A percentile compares a stretch with the other conserved stretches of the same genome.
Conservation (phyloP, 2,113 vertebrate species). For the Pan troglodytes region NHGRI_mPanTro3-v2.1_pri NC_072417.2:50944001-50944500, state of each 20-base stretch:
- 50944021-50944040: neutral
- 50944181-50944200: neutral
- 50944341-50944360: rapidly evolving
- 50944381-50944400: neutral
- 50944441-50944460: neutral
- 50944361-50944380: rapidly evolving
- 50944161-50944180: too few relatives aligned
- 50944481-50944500: neutral
- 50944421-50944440: neutral
- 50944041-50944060: neutral
- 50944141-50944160: neutral
- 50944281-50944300: neutral
- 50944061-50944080: neutral
- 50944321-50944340: rapidly evolving
- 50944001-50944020: neutral
- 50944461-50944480: neutral
- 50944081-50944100: too few relatives aligned
- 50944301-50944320: too few relatives aligned
- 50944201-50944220: neutral
- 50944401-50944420: neutral
- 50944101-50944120: neutral
- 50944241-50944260: neutral
- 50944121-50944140: neutral
- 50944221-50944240: neutral
- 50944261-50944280: neutral